phyloP scores from a whole-genome alignment of 1,140 invertebrate genomes.

The Drosophila baimaii region DNA sequence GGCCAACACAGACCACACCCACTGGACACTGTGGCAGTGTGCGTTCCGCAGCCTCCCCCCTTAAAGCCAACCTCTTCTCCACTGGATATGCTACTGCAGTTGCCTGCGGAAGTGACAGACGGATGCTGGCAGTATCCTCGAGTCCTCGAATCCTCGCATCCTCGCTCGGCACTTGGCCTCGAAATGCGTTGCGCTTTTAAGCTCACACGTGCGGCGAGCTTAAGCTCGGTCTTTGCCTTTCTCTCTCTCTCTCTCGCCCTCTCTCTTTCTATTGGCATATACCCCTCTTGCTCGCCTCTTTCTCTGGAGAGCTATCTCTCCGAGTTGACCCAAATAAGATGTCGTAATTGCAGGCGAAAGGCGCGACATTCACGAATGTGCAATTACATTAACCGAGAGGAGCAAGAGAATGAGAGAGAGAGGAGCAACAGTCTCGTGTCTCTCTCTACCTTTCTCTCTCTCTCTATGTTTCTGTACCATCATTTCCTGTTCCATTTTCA shows the following conservation, averaged over 20 bases:
- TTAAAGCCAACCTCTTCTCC: conserved; percentile 3
- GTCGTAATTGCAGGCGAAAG: conserved; percentile 77
- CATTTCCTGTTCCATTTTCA: conserved; percentile 37
- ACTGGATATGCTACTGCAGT: conserved; percentile 36
- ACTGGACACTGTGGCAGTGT: conserved; percentile 37
- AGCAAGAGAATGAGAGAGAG: conserved; percentile 12
- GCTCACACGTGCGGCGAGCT: conserved; percentile 75
- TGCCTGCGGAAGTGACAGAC: conserved; percentile 67
- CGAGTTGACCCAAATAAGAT: conserved; percentile 80
- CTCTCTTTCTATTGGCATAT: neutral
- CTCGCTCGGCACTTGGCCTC: conserved; percentile 71
- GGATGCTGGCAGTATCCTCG: conserved; percentile 50
- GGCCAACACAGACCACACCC: conserved; percentile 52
- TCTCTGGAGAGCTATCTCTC: conserved; percentile 39
- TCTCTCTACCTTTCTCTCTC: conserved; percentile 7
- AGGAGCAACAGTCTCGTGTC: conserved; percentile 61
- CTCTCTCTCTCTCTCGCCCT: conserved; percentile 18
- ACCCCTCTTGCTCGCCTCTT: conserved; percentile 24
- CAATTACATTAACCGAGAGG: conserved; percentile 66
- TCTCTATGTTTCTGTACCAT: conserved; percentile 18
- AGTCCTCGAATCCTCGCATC: conserved; percentile 29
- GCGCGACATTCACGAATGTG: conserved; percentile 74
- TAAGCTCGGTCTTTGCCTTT: conserved; percentile 26
- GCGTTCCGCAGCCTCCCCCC: neutral
- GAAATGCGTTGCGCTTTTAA: conserved; percentile 80